Evolutionary conservation across 2,797 vertebrate genomes (phyloP).

Genomic region (Pseudopleuronectes americanus): DNA sequence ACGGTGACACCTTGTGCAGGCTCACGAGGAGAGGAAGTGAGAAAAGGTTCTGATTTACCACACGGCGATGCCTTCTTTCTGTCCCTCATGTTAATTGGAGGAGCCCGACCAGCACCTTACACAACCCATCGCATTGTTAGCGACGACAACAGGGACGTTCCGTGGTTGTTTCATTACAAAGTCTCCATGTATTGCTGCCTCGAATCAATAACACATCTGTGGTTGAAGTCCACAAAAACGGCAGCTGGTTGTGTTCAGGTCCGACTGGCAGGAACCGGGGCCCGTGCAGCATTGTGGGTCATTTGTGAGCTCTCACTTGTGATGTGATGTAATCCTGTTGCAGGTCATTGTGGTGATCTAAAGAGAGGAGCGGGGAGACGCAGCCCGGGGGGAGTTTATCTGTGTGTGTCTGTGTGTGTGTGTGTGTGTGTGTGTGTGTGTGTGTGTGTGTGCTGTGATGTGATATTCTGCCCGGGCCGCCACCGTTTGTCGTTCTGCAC

Average conservation of each 20-base stretch:
- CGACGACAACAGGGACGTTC: constrained; percentile 30
- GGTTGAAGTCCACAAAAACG: constrained; percentile 32
- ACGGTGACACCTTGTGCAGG: constrained; percentile 30
- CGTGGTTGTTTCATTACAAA: constrained; percentile 29
- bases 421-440: constrained; percentile 30
- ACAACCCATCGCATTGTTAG: constrained; percentile 45
- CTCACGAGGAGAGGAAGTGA: constrained; percentile 62
- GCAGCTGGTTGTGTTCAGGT: constrained; percentile 21
- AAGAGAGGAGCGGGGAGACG: constrained; percentile 17
- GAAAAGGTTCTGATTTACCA: constrained; percentile 64
- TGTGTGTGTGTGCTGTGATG: constrained; percentile 26
- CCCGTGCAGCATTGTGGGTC: constrained; percentile 9
- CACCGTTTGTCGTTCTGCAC: not conserved
- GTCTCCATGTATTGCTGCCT: constrained; percentile 22
- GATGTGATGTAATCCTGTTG: constrained; percentile 56
- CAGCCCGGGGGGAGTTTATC: constrained; percentile 36
- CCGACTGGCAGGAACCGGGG: constrained; percentile 28
- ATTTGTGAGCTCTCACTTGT: constrained; percentile 54
- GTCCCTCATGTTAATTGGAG: constrained; percentile 71
- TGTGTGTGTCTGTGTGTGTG: constrained; percentile 29
- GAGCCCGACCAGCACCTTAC: constrained; percentile 23
- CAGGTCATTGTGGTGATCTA: constrained; percentile 41
- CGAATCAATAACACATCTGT: constrained; percentile 21
- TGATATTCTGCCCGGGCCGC: constrained; percentile 19
- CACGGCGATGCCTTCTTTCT: constrained; percentile 57